Base-by-base conservation (phyloP, 2,888 invertebrate species). In the Neoascia interrupta region DNA sequence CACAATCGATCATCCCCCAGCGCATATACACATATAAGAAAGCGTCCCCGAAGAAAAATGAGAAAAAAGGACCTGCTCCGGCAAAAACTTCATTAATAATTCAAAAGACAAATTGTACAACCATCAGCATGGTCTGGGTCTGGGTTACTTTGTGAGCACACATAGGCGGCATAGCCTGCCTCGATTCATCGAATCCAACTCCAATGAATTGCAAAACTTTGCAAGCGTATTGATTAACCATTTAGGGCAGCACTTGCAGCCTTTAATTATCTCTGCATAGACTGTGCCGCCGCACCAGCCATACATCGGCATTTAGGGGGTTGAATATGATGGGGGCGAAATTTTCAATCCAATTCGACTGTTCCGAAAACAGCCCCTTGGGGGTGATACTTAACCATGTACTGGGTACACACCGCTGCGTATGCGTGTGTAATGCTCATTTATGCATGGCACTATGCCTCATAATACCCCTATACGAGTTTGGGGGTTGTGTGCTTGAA, bases 21-120 rank as follows among this genome's bases (percentile, higher is more conserved):
- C 51, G 51, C 31, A 31, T n/a, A 31, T 19, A 43, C 66, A 73
- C 47, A 63, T 4, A 26, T 4, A 66, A 39, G 16, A 64, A 64
- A 60, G 39, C 21, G 53, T 16, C 36, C 10, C 1, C 13, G 6
- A 53, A 60, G 56, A 49, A 79, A 79, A 73, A 49, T 49, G 47
- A 41, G 41, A 47, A 31, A 56, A 51, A 56, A 66, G 54, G 54
- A 54, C 56, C 47, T 21, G 41, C 28, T 39, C 49, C 21, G 39
- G 73, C 47, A 81, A 81, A 70, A n/a, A 75, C 83, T 75, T 85
- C 86, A 87, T 87, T 86, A 87, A 85, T 86, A 87, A 86, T 87
- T 86, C 86, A 86, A 84, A 85, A 84, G 85, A 85, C 84, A 86
- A 86, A 86, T 85, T 84, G 83, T 81, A 81, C 75, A 81, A 79